phyloP scores from a whole-genome alignment of 1,140 invertebrate species.

The Sweltsa coloradensis region DNA sequence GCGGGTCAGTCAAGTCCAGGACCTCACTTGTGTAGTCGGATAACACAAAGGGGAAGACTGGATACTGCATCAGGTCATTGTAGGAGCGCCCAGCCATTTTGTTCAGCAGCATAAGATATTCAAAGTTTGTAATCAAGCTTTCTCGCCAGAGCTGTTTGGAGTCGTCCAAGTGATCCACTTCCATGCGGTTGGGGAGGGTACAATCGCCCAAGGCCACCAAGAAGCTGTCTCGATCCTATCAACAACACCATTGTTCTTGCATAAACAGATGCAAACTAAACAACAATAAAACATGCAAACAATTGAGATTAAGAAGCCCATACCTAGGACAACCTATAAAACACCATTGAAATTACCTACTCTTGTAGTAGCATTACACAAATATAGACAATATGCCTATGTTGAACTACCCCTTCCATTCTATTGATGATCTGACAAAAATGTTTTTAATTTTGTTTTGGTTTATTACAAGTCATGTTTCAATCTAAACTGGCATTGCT shows the following conservation, averaged over 20 bases:
- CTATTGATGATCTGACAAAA: too few relatives aligned
- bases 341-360: too few relatives aligned
- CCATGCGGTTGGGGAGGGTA: conserved; percentile 36
- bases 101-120: conserved; percentile 80
- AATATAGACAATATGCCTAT: too few relatives aligned
- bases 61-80: conserved; percentile 93
- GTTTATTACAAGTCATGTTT: too few relatives aligned
- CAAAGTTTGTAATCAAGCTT: conserved; percentile 81
- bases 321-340: too few relatives aligned
- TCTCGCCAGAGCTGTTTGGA: conserved; percentile 62
- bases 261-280: conserved; percentile 14
- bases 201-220: conserved; percentile 36
- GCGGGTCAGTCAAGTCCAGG: conserved; percentile 58
- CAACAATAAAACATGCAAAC: conserved; percentile 4
- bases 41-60: conserved; percentile 85
- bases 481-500: too few relatives aligned
- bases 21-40: conserved; percentile 61
- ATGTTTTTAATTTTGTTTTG: too few relatives aligned
- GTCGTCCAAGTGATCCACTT: conserved; percentile 39
- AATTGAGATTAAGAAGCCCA: too few relatives aligned
- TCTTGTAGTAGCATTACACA: too few relatives aligned
- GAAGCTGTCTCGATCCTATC: conserved; percentile 47
- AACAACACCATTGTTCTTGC: conserved; percentile 14
- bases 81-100: conserved; percentile 80
- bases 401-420: too few relatives aligned